These are phyloP conservation scores for Labia minor DNA, from an alignment of 2,888 invertebrate genomes.

Conservation along the genomic window DNA sequence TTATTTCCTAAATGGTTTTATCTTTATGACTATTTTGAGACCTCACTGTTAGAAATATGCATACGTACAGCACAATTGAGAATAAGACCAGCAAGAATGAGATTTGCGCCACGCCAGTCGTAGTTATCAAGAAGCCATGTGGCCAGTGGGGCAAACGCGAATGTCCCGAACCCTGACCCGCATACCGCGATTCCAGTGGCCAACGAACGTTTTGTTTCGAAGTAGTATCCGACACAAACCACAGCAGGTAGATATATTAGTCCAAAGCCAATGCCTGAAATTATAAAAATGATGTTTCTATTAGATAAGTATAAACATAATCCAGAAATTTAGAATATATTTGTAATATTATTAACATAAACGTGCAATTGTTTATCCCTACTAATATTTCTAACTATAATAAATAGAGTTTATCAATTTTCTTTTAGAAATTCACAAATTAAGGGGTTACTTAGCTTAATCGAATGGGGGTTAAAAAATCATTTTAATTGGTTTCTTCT, in stretches of 20 bases:
- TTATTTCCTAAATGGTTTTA: too few species aligned
- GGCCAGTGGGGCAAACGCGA: slow-evolving; percentile 87
- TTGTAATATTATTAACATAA: too few species aligned
- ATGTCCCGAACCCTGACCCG: slow-evolving; percentile 91
- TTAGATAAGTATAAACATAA: background rate
- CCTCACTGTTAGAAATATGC: too few species aligned
- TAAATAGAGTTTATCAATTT: too few species aligned
- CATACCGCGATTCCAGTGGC: slow-evolving; percentile 94
- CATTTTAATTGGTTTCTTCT: too few species aligned
- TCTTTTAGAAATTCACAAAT: too few species aligned
- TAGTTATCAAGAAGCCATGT: slow-evolving; percentile 64
- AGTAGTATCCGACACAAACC: slow-evolving; percentile 93
- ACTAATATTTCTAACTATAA: too few species aligned
- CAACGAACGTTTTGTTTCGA: slow-evolving; percentile 86
- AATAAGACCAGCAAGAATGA: slow-evolving; percentile 85
- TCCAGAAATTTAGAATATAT: too few species aligned
- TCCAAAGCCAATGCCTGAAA: slow-evolving; percentile 78
- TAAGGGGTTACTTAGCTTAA: too few species aligned
- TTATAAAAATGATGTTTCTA: slow-evolving; percentile 24
- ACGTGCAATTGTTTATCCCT: too few species aligned
- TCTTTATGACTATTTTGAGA: too few species aligned
- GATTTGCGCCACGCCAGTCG: slow-evolving; percentile 81
- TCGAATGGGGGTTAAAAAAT: too few species aligned
- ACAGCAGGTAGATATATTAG: slow-evolving; percentile 93
- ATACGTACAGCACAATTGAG: slow-evolving; percentile 73